Conservation (phyloP, 2,113 vertebrate species). For the Oreochromis tanganicae region DNA sequence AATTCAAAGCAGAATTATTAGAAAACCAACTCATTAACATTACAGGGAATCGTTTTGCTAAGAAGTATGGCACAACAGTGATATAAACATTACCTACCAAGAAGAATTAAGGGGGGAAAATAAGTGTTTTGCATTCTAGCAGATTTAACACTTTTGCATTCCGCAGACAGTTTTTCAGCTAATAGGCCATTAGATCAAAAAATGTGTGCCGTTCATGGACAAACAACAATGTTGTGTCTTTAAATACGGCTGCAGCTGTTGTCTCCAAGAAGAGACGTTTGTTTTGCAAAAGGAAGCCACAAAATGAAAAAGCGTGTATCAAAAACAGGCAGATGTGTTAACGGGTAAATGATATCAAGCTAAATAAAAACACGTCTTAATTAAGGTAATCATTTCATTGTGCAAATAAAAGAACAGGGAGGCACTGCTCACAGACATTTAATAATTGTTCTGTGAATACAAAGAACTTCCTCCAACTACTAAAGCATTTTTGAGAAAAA, state of each 20-base stretch:
- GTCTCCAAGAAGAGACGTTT: neutral
- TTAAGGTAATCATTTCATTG: neutral
- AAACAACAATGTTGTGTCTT: neutral
- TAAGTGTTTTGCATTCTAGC: neutral
- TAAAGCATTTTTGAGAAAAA: neutral
- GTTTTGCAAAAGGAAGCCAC: neutral
- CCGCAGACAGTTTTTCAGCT: neutral
- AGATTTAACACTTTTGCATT: neutral
- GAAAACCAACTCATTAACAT: neutral
- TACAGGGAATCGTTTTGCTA: neutral
- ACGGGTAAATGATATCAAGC: neutral
- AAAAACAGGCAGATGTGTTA: neutral
- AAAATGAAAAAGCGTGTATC: neutral
- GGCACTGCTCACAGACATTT: neutral
- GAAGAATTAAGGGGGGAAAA: neutral
- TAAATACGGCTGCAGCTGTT: neutral
- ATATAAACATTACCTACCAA: neutral
- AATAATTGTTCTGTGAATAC: neutral
- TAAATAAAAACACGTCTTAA: neutral
- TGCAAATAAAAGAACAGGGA: neutral
- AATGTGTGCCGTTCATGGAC: neutral
- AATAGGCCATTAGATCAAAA: neutral
- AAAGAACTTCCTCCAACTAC: neutral
- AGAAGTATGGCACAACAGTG: neutral
- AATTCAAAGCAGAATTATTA: neutral